Evolutionary conservation across 2,113 vertebrate species (phyloP), one percentile per base, ranked within the genome.

Genomic region (Catagonus wagneri): DNA sequence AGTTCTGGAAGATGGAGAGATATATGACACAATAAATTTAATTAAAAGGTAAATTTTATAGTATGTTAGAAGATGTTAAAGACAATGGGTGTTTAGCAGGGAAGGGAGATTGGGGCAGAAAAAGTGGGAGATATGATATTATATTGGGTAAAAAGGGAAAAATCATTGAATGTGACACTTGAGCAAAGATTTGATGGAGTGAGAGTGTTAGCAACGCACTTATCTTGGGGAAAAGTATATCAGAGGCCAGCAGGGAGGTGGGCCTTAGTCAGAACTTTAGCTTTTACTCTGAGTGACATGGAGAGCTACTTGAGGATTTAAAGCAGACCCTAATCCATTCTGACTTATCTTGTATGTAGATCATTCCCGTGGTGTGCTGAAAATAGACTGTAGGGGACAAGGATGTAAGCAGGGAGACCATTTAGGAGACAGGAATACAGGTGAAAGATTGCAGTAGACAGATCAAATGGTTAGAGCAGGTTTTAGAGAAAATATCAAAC

Each of bases 21-120:
- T 69, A 75, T 97, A 87, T 97, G 90, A 88, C 65, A 96, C 88
- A 95, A 58, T 85, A 93, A 85, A 83, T 97, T 90, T 96, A 93
- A 96, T 87, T 79, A 83, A 96, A 97, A 94, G 96, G 84, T 97
- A 96, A 96, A 93, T 93, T 90, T 95, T 80, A 86, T 69, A 52
- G 75, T 93, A 52, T 78, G 36, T 66, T 92, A 96, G 85, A 81
- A 85, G 52, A 25, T 61, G 32, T 36, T 89, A 96, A 95, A 61
- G 32, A 23, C 50, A 91, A 22, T 93, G 85, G 56, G 17, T 93
- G 27, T 32, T 92, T 93, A 83, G 27, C 29, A 65, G 50, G 50
- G 71, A 85, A 84, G 27, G 56, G 71, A 87, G 9, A 96, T 7
- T 83, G 72, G 80, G 65, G 11, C 36, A 80, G 83, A 92, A 36